Conservation (phyloP, 2,797 vertebrate species). For the Chrysolophus pictus region DNA sequence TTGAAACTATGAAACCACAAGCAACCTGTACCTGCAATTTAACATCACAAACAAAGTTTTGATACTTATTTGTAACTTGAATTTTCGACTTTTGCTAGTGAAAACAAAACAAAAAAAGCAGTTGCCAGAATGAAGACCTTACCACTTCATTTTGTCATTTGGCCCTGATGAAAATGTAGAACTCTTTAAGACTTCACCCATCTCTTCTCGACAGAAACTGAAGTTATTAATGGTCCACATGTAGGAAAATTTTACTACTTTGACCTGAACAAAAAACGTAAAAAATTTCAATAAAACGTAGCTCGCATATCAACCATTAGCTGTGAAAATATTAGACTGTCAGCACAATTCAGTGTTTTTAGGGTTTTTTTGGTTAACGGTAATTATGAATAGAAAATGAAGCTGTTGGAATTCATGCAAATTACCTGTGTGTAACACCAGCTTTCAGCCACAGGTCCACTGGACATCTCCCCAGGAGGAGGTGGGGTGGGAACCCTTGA, state of each 20-base stretch:
- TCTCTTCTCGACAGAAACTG: constrained; percentile 99
- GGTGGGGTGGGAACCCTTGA: constrained; percentile 94
- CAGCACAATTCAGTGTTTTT: not conserved
- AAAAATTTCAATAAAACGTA: constrained; percentile 20
- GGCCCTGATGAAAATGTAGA: constrained; percentile 98
- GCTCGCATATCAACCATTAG: not conserved
- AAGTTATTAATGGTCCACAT: constrained; percentile 99
- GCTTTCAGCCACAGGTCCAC: constrained; percentile 97
- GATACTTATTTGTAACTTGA: not conserved
- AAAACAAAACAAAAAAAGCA: not conserved
- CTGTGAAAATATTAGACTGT: not conserved
- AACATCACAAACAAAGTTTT: not conserved
- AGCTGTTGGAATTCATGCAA: not conserved
- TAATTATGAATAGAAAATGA: not conserved
- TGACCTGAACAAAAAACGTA: constrained; percentile 86
- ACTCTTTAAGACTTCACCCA: constrained; percentile 98
- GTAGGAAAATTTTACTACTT: constrained; percentile 99
- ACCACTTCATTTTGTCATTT: constrained; percentile 99
- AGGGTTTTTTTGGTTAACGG: not conserved
- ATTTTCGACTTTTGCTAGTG: not conserved
- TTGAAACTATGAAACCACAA: not conserved
- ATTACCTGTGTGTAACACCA: constrained; percentile 99
- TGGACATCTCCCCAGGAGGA: constrained; percentile 94
- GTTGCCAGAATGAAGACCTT: constrained; percentile 60
- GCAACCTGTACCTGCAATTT: accelerated